These are phyloP conservation scores for Ceramica pisi DNA, from an alignment of 2,888 invertebrate genomes.

Conservation along the genomic window DNA sequence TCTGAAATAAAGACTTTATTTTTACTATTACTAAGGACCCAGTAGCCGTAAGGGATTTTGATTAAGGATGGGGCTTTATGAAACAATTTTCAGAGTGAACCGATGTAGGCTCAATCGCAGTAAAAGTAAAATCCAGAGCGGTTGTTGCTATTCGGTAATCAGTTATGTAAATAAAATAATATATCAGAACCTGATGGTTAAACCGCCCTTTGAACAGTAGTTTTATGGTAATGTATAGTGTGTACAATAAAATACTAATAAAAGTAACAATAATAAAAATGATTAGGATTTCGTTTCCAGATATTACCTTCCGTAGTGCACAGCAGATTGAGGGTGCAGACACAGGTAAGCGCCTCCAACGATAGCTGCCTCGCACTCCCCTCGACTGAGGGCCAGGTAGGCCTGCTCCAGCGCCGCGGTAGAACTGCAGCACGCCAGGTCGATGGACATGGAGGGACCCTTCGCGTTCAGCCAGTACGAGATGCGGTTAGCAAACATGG, in stretches of 20 bases:
- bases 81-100: background rate
- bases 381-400: slow-evolving; percentile 73
- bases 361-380: slow-evolving; percentile 88
- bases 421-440: slow-evolving; percentile 79
- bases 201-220: no score
- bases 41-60: background rate
- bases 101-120: no score
- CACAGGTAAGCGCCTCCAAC: slow-evolving; percentile 92
- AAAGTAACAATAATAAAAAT: no score
- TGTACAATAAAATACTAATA: background rate
- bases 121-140: no score
- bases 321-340: slow-evolving; percentile 87
- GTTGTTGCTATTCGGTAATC: no score
- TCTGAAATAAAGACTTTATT: no score
- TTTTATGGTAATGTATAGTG: background rate
- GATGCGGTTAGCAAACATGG: slow-evolving; percentile 78
- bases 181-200: no score
- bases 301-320: slow-evolving; percentile 77
- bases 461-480: slow-evolving; percentile 78
- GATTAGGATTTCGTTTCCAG: background rate
- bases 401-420: slow-evolving; percentile 77
- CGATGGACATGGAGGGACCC: slow-evolving; percentile 75
- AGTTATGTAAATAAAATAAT: no score
- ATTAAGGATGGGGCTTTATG: background rate
- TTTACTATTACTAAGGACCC: no score